Evolutionary conservation across 2,113 vertebrate genomes (phyloP), one percentile per base, ranked within the genome.

Genomic region (Engraulis encrasicolus): DNA sequence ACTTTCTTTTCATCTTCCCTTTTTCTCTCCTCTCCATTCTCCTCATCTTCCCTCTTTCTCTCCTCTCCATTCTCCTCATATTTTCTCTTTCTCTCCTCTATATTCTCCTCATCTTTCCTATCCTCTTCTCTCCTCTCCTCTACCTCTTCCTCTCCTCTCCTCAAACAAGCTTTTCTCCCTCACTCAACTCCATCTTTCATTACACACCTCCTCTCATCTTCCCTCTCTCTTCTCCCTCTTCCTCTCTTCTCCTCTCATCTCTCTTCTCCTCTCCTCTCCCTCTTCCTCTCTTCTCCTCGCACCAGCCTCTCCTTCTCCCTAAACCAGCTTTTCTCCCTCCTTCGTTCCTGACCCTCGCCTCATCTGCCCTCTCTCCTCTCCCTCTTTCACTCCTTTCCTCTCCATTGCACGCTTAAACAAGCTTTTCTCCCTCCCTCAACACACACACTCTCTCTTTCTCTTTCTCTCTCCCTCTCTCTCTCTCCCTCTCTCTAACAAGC

Each of bases 1-100:
- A 91, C 90, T 91, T 91, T 89, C 89, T 90, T 90, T 92, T 90
- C 90, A 92, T 85, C 79, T 87, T 86, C 86, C 20, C 50, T 1
- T 14, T 54, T 14, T 54, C 14, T 54, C 18, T 54, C 50, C 6
- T 14, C 20, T 14, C 20, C 18, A 5, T 19, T 54, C 50, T 54
- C 17, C 49, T 14, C 14, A 18, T 54, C 2, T 6, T n/a, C 50
- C 19, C 36, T 61, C 52, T 19, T 20, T 40, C n/a, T 66, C 36
- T 40, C 6, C 54, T 50, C 20, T 50, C 20, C 27, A 0, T 86
- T 49, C 88, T 78, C 9, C n/a, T n/a, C n/a, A n/a, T n/a, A n/a
- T n/a, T 50, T 40, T n/a, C 52, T 20, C 20, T 80, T 78, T 81
- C 34, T 82, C 74, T n/a, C 27, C 40, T 31, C 54, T 40, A 2